Evolutionary conservation across 2,888 invertebrate genomes (phyloP), one percentile per base, ranked within the genome.

Genomic region (Aquatica leii): DNA sequence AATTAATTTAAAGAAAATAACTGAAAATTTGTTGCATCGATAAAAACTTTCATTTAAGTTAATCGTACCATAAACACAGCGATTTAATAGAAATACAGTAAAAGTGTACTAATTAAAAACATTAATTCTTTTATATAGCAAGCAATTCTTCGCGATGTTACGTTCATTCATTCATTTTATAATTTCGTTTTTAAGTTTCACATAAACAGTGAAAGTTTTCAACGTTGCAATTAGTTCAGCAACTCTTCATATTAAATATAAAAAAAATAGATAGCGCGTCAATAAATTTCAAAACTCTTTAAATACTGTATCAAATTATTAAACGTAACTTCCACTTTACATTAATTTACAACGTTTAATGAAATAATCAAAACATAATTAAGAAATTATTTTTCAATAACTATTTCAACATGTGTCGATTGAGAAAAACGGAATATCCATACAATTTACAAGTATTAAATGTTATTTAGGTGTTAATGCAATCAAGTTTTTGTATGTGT

Each of bases 161-260:
- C 11, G 20, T 17, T 46, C 46, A 56, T 56, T 43, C 35, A 56
- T 43, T 55, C 31, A 50, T 58, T 56, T 48, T 49, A 50, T 49
- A 49, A 52, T 59, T 57, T 62, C 49, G n/a, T 49, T 57, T 51
- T 62, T 52, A 41, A 51, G 57, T 58, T 62, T 62, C 62, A 58
- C 57, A 62, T 43, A 51, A 57, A 62, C 51, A 62, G 62, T 62
- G 62, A 62, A 62, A 62, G 62, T 62, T 53, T 48, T 31, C 12
- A 50, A 41, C 15, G 35, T 24, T 20, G 48, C 53, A 58, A 62
- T 62, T 62, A 62, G 53, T 57, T 62, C 52, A 57, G 52, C 43
- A 55, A 50, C 49, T 40, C 24, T 12, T 50, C 20, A 34, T 50
- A 50, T 21, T 12, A 17, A n/a, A 12, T 14, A n/a, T n/a, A n/a